Evolutionary conservation across 2,888 invertebrate genomes (phyloP).

Genomic region (Cotesia congregata): DNA sequence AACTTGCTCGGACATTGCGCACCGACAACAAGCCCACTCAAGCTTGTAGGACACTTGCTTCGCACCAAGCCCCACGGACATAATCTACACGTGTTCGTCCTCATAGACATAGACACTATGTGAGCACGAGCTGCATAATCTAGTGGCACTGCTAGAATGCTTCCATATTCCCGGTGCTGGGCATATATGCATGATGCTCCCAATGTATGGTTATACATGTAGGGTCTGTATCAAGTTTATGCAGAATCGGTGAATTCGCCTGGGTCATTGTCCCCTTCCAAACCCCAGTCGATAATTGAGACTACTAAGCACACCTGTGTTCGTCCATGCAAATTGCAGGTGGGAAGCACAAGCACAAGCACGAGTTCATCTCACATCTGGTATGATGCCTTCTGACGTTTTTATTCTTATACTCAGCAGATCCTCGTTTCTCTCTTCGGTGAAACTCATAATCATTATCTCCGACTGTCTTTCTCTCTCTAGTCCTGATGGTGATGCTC

Average conservation of each 20-base stretch:
- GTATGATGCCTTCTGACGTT: constrained; percentile 33
- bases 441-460: constrained; percentile 15
- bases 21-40: neutral
- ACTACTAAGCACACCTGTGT: constrained; percentile 46
- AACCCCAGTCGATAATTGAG: constrained; percentile 38
- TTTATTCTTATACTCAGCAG: neutral
- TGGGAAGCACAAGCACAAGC: constrained; percentile 23
- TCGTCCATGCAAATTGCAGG: constrained; percentile 48
- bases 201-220: neutral
- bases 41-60: neutral
- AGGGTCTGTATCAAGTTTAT: neutral
- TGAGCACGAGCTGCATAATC: neutral
- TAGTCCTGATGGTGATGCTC: neutral
- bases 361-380: constrained; percentile 46
- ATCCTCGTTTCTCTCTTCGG: constrained; percentile 18
- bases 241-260: constrained; percentile 10
- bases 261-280: constrained; percentile 28
- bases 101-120: neutral
- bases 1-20: neutral
- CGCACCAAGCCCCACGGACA: neutral
- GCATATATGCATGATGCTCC: too few species aligned
- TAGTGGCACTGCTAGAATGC: neutral
- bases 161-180: too few species aligned
- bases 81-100: neutral
- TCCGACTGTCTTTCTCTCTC: constrained; percentile 6